These are phyloP conservation scores for Trigoniulus corallinus DNA, from an alignment of 1,140 invertebrate species.

Conservation along the genomic window DNA sequence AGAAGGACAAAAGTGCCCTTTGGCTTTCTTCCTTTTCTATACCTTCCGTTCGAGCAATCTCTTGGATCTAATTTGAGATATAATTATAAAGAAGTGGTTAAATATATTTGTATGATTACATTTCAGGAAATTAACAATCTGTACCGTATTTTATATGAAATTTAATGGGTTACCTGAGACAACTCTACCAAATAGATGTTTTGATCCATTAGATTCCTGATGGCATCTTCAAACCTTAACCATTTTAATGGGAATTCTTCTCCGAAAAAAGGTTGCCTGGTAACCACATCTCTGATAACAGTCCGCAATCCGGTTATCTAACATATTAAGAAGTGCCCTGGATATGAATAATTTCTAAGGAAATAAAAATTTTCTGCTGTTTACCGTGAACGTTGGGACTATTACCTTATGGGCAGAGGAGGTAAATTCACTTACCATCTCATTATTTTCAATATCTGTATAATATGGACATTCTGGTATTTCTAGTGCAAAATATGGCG, in stretches of 20 bases:
- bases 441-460: too few species aligned
- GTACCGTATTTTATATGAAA: neutral
- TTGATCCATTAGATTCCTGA: neutral
- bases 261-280: neutral
- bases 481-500: neutral
- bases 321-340: too few species aligned
- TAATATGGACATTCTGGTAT: neutral
- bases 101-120: too few species aligned
- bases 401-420: too few species aligned
- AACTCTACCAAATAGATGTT: neutral
- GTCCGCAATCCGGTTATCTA: too few species aligned
- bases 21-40: neutral
- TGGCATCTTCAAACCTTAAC: neutral
- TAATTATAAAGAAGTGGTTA: neutral
- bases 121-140: too few species aligned
- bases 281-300: neutral
- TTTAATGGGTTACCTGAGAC: neutral
- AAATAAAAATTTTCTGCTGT: too few species aligned
- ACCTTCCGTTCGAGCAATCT: neutral
- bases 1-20: neutral
- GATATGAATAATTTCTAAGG: too few species aligned
- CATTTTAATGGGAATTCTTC: neutral
- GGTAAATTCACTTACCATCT: too few species aligned
- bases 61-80: neutral
- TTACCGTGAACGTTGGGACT: too few species aligned